Base-by-base conservation (phyloP, 2,797 vertebrate species). In the Nothura maculosa region DNA sequence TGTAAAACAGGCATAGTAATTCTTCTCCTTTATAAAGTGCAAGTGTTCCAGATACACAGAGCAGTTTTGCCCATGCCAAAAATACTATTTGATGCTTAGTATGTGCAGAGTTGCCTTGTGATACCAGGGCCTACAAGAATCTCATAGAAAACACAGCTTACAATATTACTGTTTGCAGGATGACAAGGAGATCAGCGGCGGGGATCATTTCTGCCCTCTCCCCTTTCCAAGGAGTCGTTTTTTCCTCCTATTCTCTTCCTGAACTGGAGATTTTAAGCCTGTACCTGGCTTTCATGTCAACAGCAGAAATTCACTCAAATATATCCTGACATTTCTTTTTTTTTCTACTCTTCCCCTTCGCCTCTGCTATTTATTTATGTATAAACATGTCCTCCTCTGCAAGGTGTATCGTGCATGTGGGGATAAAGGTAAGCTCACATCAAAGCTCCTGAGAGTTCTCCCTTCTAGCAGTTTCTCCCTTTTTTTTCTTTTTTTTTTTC, bases 291-390 rank as follows among this genome's bases (percentile, higher is more conserved):
- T 95, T 87, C 70, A 54, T 89, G 50, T 72, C 92, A 89, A 77
- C 60, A 92, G 48, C 63, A 77, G 36, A 97, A 95, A 94, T 50
- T 66, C 67, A 40, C 83, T 87, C 85, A 94, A 87, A 61, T 90
- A 28, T 17, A 81, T 27, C 58, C 47, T 94, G 70, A 81, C 58
- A 64, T 72, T 92, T 67, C 47, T 78, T 92, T 52, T 50, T 40
- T 75, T 93, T 89, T 62, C 55, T 19, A 24, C 13, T 84, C 40
- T 88, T 76, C 40, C 47, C 25, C 21, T 40, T 66, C 66, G 83
- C 68, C 67, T 88, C 17, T 61, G 40, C 76, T 95, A 14, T 95
- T 92, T 94, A 83, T 96, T 96, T 97, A 95, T 97, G 97, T 94
- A 95, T 96, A 79, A 96, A 79, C 64, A 9, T 58, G 43, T 60